A percentile compares a stretch with the other conserved stretches of the same genome.
phyloP scores from a whole-genome alignment of 2,113 vertebrate species.

The Parus major region DNA sequence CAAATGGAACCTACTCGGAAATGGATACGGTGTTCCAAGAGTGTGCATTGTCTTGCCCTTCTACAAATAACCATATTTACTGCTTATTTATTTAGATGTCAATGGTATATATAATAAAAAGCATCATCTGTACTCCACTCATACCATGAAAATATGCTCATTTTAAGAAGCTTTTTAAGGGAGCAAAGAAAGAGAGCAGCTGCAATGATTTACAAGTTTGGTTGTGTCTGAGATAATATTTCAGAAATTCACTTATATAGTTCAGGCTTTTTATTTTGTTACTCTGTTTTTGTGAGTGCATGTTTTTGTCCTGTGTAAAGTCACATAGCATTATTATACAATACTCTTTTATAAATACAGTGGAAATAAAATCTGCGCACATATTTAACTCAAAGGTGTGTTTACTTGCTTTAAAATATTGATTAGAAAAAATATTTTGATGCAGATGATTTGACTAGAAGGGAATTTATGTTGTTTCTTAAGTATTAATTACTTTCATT shows the following conservation, averaged over 20 bases:
- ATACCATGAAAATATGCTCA: not conserved
- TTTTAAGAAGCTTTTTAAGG: not conserved
- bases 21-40: not conserved
- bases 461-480: not conserved
- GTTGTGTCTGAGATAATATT: not conserved
- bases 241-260: not conserved
- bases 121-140: not conserved
- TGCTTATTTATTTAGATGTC: constrained; percentile 8
- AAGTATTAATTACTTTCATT: not conserved
- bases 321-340: not conserved
- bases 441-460: not conserved
- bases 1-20: not conserved
- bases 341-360: not conserved
- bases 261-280: not conserved
- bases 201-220: not conserved
- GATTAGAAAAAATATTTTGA: not conserved
- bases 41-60: not conserved
- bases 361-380: not conserved
- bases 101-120: not conserved
- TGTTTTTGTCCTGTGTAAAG: not conserved
- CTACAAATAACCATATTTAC: not conserved
- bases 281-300: not conserved
- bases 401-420: not conserved
- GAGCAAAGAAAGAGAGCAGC: not conserved
- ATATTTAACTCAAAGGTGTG: not conserved